Base-by-base conservation (phyloP, 2,888 invertebrate genomes). In the Drosophila stalkeri region DNA sequence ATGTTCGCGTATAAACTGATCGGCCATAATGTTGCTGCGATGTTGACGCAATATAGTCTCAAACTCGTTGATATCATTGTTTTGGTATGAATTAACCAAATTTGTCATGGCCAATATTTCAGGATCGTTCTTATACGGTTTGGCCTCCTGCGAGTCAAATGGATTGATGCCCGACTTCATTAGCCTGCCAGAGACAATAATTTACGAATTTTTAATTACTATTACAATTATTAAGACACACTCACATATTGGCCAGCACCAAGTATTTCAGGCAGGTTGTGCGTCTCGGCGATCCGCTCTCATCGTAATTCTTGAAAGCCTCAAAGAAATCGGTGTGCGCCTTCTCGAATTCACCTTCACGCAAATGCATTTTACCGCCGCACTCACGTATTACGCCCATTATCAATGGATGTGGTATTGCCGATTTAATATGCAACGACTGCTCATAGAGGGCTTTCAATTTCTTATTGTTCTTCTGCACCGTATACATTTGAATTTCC, bases 131-230 rank as follows among this genome's bases (percentile, higher is more conserved):
- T 99, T 99, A 93, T 99, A 99, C 0, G 99, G 99, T 92, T 99
- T 99, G 0, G 99, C 99, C 94, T 99, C 99, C 94, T 99, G 99
- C 0, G 99, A 99, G 94, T 99, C 99, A 93, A 99, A 99, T 0
- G 99, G 99, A 94, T 99, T 99, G 80, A 99, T 99, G 43, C 98
- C 99, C 6, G 99, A 99, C 93, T 99, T 99, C 99, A 99, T 99
- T 79, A 99, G 94, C 97, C 97, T 97, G 88, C 0, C 52, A 89
- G 23, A 89, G 23, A 41, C 5, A 88, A 55, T 39, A 3, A 27
- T 27, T 27, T 27, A 27, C 6, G 27, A 27, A 27, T 27, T 27
- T 7, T 0, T 23, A 27, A 20, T 3, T 0, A 14, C 12, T 9
- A 18, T 16, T 46, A 44, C 20, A 11, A 27, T 8, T 41, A 23